Evolutionary conservation across 2,888 invertebrate species (phyloP).

Genomic region (Nowickia ferox): DNA sequence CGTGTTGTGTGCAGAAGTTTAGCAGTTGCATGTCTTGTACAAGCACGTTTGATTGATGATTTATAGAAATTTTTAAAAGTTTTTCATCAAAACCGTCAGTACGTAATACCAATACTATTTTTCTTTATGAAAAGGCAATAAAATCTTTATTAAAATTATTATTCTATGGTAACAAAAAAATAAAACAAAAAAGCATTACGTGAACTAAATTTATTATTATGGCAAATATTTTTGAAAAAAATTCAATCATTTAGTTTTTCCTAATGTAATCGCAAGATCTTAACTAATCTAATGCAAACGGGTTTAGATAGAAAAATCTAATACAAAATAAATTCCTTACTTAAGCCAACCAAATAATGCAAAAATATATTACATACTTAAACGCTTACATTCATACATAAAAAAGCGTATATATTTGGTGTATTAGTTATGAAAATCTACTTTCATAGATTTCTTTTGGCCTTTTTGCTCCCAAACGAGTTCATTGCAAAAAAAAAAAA

Average conservation of each 20-base stretch:
- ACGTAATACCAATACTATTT: constrained; percentile 28
- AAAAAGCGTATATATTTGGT: background rate
- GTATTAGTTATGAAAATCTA: constrained; percentile 39
- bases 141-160: background rate
- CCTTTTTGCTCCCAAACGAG: background rate
- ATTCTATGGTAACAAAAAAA: background rate
- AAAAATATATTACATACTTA: background rate
- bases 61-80: constrained; percentile 34
- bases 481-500: background rate
- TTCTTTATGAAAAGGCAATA: background rate
- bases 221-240: background rate
- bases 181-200: background rate
- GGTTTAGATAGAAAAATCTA: constrained; percentile 25
- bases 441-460: constrained; percentile 27
- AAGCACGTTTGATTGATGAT: constrained; percentile 51
- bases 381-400: background rate
- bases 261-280: background rate
- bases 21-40: constrained; percentile 7
- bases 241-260: background rate
- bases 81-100: constrained; percentile 29
- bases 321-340: constrained; percentile 21
- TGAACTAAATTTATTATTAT: background rate
- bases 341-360: constrained; percentile 8
- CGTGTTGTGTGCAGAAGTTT: background rate
- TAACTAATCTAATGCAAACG: constrained; percentile 13